Base-by-base conservation (phyloP, 2,888 invertebrate species). In the Eugnorisma glareosa region DNA sequence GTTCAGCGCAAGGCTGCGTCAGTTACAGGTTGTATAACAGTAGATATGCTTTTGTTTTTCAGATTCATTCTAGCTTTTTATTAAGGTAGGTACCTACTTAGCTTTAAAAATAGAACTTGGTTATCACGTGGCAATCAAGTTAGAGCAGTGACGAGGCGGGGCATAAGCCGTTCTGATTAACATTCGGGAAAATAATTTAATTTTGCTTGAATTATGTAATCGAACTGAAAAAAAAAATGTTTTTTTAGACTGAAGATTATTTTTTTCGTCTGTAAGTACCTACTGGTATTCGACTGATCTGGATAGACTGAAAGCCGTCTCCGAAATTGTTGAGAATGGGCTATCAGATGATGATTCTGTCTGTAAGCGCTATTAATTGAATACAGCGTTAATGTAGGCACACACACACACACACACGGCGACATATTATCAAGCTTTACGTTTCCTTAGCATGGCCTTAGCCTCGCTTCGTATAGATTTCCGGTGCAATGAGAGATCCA, bases 1-100 rank as follows among this genome's bases (percentile, higher is more conserved):
- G 35, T 59, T 54, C 21, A 35, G 18, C 40, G 59, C 24, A 57
- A 71, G 48, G 57, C 48, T 31, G 18, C 45, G 82, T 82, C 82
- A 74, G 24, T 13, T 59, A 59, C 84, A 74, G 31, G 4, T 13
- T 13, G 28, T 15, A 15, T 1, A 15, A 28, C 24, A 3, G 28
- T 8, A 43, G 68, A 28, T 59, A 45, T 21, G 54, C 66, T 81
- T 77, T 82, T 67, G 82, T 76, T 70, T 70, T 59, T n/a, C 18
- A 31, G 1, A 2, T 54, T 24, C 18, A 5, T 61, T 31, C n/a
- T n/a, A 13, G 11, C 5, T 21, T 8, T 18, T 31, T 64, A 7
- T 63, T 48, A 45, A 31, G 18, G 15, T 59, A 8, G 18, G 18
- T 21, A 72, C 61, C 21, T 43, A 40, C 61, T 24, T 43, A 40